phyloP scores from a whole-genome alignment of 2,888 invertebrate species.

The Carpatolechia fugitivella region DNA sequence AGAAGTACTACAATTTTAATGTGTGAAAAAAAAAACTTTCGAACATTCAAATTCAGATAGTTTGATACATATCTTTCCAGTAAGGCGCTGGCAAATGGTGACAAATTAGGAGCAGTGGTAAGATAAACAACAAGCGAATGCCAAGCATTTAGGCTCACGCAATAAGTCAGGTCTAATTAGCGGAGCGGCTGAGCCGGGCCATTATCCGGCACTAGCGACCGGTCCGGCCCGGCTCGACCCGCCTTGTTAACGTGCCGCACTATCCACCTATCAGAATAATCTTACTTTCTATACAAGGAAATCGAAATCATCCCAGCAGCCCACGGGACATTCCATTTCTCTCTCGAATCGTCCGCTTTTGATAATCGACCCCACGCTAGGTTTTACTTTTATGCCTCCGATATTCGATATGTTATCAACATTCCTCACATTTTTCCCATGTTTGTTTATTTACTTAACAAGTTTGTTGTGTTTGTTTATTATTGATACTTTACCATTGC shows the following conservation, averaged over 20 bases:
- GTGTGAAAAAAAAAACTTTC: neutral
- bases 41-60: neutral
- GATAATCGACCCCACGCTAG: conserved; percentile 59
- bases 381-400: conserved; percentile 58
- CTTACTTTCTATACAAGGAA: conserved; percentile 78
- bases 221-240: conserved; percentile 17
- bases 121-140: conserved; percentile 17
- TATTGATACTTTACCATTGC: too few relatives aligned
- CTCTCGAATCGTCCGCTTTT: conserved; percentile 68
- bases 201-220: conserved; percentile 9
- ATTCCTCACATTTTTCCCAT: conserved; percentile 40
- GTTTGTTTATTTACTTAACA: conserved; percentile 13
- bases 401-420: conserved; percentile 36
- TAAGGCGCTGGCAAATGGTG: neutral
- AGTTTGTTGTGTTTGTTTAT: neutral
- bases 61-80: neutral
- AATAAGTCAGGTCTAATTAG: conserved; percentile 38
- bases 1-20: neutral
- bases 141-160: conserved; percentile 28
- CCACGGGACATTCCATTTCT: conserved; percentile 70
- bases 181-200: conserved; percentile 17
- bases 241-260: conserved; percentile 50
- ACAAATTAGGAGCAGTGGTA: conserved; percentile 3
- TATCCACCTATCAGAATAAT: conserved; percentile 61
- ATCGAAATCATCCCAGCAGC: conserved; percentile 73